Base-by-base conservation (phyloP, 2,888 invertebrate genomes). In the Ophion costatus region DNA sequence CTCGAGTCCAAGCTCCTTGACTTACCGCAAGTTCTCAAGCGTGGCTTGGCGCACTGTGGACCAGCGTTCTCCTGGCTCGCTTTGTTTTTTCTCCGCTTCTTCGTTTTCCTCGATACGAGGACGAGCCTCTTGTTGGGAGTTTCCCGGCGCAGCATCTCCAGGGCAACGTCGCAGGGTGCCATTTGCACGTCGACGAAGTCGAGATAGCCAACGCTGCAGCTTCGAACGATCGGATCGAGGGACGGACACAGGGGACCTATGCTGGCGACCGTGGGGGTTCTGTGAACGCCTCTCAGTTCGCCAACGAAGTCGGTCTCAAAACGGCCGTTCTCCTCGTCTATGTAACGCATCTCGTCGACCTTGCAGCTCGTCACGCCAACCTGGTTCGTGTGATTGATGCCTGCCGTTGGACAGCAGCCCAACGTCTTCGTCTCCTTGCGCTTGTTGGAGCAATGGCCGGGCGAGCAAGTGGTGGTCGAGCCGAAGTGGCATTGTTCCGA, bases 171-270 rank as follows among this genome's bases (percentile, higher is more conserved):
- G 61, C 96, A 96, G 70, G 97, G 97, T 29, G 97, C 95, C 88
- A 96, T 95, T 89, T 96, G 96, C 0, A 96, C 95, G 89, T 97
- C 97, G 5, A 98, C 97, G 86, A 97, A 95, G 92, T 98, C 98
- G 88, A 98, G 94, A 91, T 97, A 98, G 0, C 98, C 98, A 2
- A 98, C 98, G 93, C 98, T 98, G 93, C 98, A 98, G 92, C 98
- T 98, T 45, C 98, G 95, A 0, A 97, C 96, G 94, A 97, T 97
- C 0, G 96, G 96, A 89, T 97, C 97, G 38, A 95, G 94, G 0
- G 95, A 94, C 17, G 95, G 87, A 79, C 93, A 94, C 0, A 94
- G 93, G 0, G 96, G 96, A 59, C 96, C 96, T 83, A 96, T 96
- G 0, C 96, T 96, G 45, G 96, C 95, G 3, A 96, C 95, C 0